Percentiles rank a stretch among this genome's conserved stretches.
phyloP scores from a whole-genome alignment of 2,888 invertebrate species.

The Caenorhabditis sinica region DNA sequence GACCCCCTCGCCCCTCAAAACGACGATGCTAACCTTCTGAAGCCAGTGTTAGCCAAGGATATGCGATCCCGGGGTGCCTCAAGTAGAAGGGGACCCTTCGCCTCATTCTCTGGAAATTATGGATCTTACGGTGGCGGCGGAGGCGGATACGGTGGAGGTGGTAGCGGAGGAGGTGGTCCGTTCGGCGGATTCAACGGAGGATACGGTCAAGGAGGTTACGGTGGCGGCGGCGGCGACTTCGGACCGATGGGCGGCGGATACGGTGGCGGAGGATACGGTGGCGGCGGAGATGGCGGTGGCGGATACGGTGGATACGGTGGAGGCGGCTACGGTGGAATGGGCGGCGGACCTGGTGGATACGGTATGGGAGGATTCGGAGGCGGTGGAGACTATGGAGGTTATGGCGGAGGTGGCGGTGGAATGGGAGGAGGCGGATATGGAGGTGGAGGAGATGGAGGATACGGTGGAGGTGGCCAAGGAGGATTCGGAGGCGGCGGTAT shows the following conservation, averaged over 20 bases:
- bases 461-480: slow-evolving; percentile 31
- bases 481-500: slow-evolving; percentile 53
- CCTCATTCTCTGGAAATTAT: slow-evolving; percentile 50
- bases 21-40: slow-evolving; percentile 30
- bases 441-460: slow-evolving; percentile 27
- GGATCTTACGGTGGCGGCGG: slow-evolving; percentile 62
- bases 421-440: slow-evolving; percentile 42
- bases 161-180: slow-evolving; percentile 49
- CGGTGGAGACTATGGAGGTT: slow-evolving; percentile 42
- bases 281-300: slow-evolving; percentile 44
- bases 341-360: slow-evolving; percentile 66
- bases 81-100: slow-evolving; percentile 47
- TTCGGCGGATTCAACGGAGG: slow-evolving; percentile 66
- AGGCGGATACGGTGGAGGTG: slow-evolving; percentile 28
- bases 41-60: slow-evolving; percentile 58
- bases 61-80: slow-evolving; percentile 54
- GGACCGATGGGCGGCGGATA: slow-evolving; percentile 31
- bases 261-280: slow-evolving; percentile 39
- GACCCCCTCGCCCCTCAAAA: slow-evolving; percentile 47
- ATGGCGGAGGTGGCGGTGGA: slow-evolving; percentile 47
- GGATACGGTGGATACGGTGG: slow-evolving; percentile 62
- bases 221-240: slow-evolving; percentile 40
- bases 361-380: slow-evolving; percentile 67
- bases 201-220: slow-evolving; percentile 63
- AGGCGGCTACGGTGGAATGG: slow-evolving; percentile 67